Conservation (phyloP, 1,140 invertebrate genomes). For the Hypsibius dujardini region DNA sequence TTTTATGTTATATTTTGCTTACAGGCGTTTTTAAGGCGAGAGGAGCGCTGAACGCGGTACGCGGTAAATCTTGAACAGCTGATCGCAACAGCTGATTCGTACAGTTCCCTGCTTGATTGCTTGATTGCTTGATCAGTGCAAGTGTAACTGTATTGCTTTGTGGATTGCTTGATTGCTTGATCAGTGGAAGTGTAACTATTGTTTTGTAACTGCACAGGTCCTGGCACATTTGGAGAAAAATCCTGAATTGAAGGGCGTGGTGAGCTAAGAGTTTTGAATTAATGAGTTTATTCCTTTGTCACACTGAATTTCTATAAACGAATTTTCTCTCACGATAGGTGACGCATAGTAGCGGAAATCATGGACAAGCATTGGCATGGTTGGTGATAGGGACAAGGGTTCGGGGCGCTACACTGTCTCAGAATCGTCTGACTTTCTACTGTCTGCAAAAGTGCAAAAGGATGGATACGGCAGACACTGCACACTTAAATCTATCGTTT, state of each 20-base stretch:
- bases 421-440: no score
- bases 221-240: constrained; percentile 16
- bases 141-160: no score
- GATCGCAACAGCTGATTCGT: no score
- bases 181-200: no score
- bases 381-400: no score
- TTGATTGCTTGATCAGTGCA: background rate
- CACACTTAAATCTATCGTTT: no score
- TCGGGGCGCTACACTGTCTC: no score
- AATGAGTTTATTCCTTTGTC: constrained; percentile 1
- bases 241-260: constrained; percentile 12
- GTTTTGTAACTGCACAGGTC: constrained; percentile 1
- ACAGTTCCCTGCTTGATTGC: background rate
- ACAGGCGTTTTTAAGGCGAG: constrained; percentile 22
- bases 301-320: background rate
- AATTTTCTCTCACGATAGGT: constrained; percentile 24
- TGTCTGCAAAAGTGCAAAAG: no score
- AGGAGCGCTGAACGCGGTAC: constrained; percentile 22
- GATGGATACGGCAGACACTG: no score
- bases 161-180: no score
- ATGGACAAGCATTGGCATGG: constrained; percentile 35
- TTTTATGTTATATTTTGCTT: background rate
- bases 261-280: constrained; percentile 1
- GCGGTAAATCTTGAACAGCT: constrained; percentile 1
- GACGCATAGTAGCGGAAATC: constrained; percentile 37